Base-by-base conservation (phyloP, 2,797 vertebrate species). In the Petrocephalus sullivani region DNA sequence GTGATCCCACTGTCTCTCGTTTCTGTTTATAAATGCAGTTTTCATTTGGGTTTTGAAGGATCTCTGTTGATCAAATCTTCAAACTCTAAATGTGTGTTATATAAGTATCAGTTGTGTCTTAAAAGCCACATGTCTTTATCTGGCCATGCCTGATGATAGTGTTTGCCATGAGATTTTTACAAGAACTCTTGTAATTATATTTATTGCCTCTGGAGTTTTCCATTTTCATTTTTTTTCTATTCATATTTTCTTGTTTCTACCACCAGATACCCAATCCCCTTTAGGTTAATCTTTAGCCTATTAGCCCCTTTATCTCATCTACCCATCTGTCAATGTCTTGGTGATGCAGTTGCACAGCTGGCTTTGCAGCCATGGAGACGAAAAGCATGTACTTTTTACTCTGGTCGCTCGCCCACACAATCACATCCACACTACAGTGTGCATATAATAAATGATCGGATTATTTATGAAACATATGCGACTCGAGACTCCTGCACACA, bases 311-410 rank as follows among this genome's bases (percentile, higher is more conserved):
- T 87, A 83, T 90, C 33, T 91, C 91, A 93, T 92, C 90, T 91
- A 91, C 88, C 94, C 94, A 95, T 95, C 94, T 95, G 94, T 94
- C 92, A 93, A 89, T 92, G 89, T 93, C 90, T 89, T 90, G 67
- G 89, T 75, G 3, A 90, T 89, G 90, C 85, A 89, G 87, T 88
- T 19, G 8, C 89, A 92, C 94, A 94, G 92, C 94, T 94, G 94
- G 87, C 90, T 89, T 90, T 88, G 87, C 64, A 85, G 33, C 89
- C 49, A 37, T 58, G 53, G 33, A 87, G 51, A 82, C 33, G 41
- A 78, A 28, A 51, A 81, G 67, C 84, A 84, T 88, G 88, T 58
- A 33, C 87, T 90, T 91, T 92, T 93, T 90, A 89, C 88, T 89
- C 88, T 37, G 75, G 67, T 85, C 84, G 5, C 82, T 54, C 53